Percentiles rank a stretch among this genome's conserved stretches.
Evolutionary conservation across 1,140 invertebrate genomes (phyloP).

Genomic region (Yoshiicerus persimilis): DNA sequence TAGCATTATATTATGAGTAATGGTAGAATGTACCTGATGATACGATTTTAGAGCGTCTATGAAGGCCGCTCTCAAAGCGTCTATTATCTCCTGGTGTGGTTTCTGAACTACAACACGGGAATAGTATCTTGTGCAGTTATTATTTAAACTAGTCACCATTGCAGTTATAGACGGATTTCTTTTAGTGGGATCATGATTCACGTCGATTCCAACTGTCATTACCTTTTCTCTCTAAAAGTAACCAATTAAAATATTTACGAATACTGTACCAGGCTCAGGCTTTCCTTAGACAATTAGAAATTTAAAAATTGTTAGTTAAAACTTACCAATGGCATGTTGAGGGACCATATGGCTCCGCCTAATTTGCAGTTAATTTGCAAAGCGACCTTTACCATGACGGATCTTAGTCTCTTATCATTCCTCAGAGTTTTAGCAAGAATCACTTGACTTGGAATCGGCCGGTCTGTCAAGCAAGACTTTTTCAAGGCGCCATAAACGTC

Average conservation of each 20-base stretch:
- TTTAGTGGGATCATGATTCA: constrained; percentile 69
- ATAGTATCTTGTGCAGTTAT: constrained; percentile 72
- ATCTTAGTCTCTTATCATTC: constrained; percentile 69
- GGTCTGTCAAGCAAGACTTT: constrained; percentile 78
- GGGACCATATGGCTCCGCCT: constrained; percentile 85
- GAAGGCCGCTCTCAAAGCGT: constrained; percentile 72
- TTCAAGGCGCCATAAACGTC: constrained; percentile 90
- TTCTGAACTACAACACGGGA: constrained; percentile 69
- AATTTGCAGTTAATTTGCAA: constrained; percentile 95
- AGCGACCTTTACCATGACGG: constrained; percentile 83
- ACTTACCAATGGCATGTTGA: constrained; percentile 75
- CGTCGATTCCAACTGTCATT: constrained; percentile 93
- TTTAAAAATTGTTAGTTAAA: background rate
- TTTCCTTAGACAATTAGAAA: no score
- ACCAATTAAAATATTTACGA: background rate
- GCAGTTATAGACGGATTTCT: constrained; percentile 63
- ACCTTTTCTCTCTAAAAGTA: constrained; percentile 55
- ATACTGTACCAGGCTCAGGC: no score
- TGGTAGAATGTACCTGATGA: no score
- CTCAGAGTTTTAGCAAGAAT: constrained; percentile 65
- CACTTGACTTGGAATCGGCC: constrained; percentile 75
- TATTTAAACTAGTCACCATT: constrained; percentile 80
- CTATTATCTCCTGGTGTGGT: constrained; percentile 71
- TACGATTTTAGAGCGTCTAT: constrained; percentile 67
- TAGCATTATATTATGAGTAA: no score